A percentile compares a stretch with the other conserved stretches of the same genome.
Evolutionary conservation across 2,113 vertebrate genomes (phyloP).

Genomic region (Paradoxurus hermaphroditus): DNA sequence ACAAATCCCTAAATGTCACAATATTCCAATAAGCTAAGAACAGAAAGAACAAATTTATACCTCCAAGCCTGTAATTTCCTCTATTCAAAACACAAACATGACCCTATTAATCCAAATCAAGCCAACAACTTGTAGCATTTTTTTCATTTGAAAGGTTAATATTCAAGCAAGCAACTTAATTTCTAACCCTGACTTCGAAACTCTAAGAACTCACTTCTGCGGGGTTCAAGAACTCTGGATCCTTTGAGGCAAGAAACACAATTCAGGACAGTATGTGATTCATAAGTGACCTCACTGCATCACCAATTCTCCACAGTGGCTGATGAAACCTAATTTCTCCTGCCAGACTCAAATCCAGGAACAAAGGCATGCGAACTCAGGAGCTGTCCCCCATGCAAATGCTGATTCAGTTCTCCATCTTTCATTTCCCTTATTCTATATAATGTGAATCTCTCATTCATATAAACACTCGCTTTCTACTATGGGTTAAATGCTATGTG

Average conservation of each 20-base stretch:
- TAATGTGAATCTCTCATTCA: background rate
- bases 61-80: constrained; percentile 58
- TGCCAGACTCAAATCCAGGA: background rate
- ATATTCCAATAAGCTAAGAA: background rate
- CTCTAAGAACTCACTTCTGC: background rate
- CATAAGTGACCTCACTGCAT: background rate
- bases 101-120: constrained; percentile 53
- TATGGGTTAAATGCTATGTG: background rate
- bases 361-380: background rate
- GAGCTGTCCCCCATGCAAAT: background rate
- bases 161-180: constrained; percentile 54
- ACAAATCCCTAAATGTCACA: constrained; percentile 18
- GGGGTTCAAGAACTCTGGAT: constrained; percentile 16
- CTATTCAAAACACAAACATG: constrained; percentile 43
- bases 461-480: background rate
- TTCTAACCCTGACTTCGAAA: constrained; percentile 56
- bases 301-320: background rate
- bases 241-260: background rate
- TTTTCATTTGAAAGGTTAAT: constrained; percentile 46
- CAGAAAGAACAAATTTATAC: constrained; percentile 52
- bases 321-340: constrained; percentile 12
- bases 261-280: background rate
- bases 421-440: background rate
- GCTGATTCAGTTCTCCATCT: background rate
- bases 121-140: constrained; percentile 31